Base-by-base conservation (phyloP, 2,888 invertebrate species). In the Xanthostigma xanthostigma region DNA sequence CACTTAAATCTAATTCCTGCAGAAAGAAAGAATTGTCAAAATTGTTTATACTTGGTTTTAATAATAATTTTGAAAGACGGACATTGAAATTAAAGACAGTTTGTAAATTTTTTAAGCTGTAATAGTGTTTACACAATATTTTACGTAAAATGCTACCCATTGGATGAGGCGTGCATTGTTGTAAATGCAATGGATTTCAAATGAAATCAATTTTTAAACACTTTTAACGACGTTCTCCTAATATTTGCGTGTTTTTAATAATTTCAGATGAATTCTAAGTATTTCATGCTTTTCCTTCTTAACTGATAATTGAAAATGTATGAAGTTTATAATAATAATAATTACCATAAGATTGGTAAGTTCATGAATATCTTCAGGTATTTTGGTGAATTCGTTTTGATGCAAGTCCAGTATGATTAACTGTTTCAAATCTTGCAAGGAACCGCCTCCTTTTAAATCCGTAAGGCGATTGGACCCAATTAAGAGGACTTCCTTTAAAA, bases 1-100 rank as follows among this genome's bases (percentile, higher is more conserved):
- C 72, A 61, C 81, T 81, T 53, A 86, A 58, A 68, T 86, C 78
- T 51, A 90, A 67, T 63, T 87, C 84, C 81, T 81, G 59, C 5
- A 66, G 62, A 51, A 56, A 52, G 49, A 46, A 44, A 45, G 13
- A n/a, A 44, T 11, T 36, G 41, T 45, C 49, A 58, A 56, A 49
- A 51, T 46, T 49, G 41, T 36, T 35, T 27, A 27, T 6, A n/a
- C n/a, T 27, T 27, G 27, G 5, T 27, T 27, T 27, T 27, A 27
- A 27, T 27, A 27, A 41, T n/a, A 11, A 41, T 27, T 13, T 36
- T 46, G 42, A 37, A 38, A 48, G 41, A 10, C 38, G 39, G 37
- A 47, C 38, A 35, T 9, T 45, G 50, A 36, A 35, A 44, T 37
- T 50, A 11, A 49, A 38, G 9, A n/a, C 17, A 5, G 34, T 36